These are phyloP conservation scores for Alexandromys fortis DNA, from an alignment of 2,113 vertebrate genomes.

Conservation along the genomic window DNA sequence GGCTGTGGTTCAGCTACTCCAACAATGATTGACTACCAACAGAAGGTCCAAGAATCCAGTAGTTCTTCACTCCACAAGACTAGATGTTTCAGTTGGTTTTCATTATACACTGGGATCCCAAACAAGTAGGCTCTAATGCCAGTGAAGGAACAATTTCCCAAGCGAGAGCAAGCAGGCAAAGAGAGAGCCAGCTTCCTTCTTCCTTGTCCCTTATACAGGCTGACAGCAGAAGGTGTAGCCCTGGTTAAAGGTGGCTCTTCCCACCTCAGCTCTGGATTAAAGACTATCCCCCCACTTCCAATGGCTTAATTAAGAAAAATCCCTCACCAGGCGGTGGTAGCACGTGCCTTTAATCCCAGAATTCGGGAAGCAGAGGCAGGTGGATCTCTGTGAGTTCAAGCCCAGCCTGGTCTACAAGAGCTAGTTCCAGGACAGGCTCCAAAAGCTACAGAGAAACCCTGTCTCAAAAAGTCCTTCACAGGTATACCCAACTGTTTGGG, in stretches of 20 bases:
- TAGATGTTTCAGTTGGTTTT: neutral
- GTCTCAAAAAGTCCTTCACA: neutral
- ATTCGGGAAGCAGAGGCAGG: no score
- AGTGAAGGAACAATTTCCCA: no score
- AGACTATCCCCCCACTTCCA: neutral
- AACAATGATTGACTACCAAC: neutral
- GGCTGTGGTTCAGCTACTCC: neutral
- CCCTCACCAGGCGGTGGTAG: neutral
- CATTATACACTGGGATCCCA: no score
- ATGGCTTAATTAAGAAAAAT: neutral
- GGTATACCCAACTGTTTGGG: neutral
- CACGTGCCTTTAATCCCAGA: no score
- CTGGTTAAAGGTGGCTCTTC: neutral
- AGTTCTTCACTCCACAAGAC: neutral
- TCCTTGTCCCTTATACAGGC: neutral
- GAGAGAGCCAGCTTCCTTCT: neutral
- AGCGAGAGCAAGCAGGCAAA: neutral
- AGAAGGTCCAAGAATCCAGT: neutral
- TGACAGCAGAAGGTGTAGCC: neutral
- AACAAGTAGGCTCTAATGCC: no score
- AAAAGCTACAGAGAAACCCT: no score
- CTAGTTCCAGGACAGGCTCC: no score
- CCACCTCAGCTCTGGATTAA: no score
- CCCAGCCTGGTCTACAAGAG: no score
- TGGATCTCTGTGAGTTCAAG: no score